Conservation (phyloP, 2,113 vertebrate genomes). For the Tauraco erythrolophus region DNA sequence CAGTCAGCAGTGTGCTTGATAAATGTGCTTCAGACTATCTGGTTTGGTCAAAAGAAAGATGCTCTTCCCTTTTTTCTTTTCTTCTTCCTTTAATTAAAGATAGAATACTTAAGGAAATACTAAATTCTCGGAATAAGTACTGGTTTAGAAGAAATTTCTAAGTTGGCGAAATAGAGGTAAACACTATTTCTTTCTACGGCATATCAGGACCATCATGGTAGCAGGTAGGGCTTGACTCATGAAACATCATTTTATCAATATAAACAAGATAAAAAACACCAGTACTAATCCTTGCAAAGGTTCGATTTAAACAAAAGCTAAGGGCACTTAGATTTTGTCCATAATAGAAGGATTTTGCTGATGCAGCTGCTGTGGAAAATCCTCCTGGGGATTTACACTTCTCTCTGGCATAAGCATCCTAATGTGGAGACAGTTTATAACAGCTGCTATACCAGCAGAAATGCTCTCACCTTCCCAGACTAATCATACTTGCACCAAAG, state of each 20-base stretch:
- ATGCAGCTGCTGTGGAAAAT: not conserved
- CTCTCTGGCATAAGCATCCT: not conserved
- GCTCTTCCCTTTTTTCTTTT: not conserved
- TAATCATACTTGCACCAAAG: not conserved
- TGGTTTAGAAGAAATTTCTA: not conserved
- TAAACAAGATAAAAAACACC: not conserved
- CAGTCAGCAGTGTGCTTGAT: not conserved
- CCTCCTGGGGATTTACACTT: not conserved
- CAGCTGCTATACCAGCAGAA: constrained; percentile 23
- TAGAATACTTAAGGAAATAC: not conserved
- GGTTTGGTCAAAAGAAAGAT: not conserved
- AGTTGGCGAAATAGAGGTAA: not conserved
- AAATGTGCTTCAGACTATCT: not conserved
- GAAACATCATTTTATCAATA: not conserved
- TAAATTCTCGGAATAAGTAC: not conserved
- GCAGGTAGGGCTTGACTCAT: not conserved
- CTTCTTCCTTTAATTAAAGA: not conserved
- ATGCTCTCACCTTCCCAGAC: not conserved
- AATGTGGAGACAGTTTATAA: not conserved
- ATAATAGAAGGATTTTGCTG: constrained; percentile 11
- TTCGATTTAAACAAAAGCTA: not conserved
- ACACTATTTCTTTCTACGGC: not conserved
- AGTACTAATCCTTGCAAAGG: not conserved
- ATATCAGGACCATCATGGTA: not conserved
- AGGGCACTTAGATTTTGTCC: not conserved